Evolutionary conservation across 2,888 invertebrate genomes (phyloP).

Genomic region (Torymus auratus): DNA sequence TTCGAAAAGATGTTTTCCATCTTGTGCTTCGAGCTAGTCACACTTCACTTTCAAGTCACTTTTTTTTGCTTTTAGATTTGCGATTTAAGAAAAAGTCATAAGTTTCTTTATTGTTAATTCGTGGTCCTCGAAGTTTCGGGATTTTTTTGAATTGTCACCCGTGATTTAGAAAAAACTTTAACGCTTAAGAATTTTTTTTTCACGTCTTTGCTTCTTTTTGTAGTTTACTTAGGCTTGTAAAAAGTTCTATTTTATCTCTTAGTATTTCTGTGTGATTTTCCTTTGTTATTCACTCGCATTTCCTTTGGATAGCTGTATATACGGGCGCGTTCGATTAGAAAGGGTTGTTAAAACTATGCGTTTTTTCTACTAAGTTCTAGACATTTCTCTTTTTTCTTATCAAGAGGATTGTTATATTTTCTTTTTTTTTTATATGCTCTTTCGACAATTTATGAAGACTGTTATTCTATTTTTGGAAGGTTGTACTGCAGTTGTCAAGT

Average conservation of each 20-base stretch:
- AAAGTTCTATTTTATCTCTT: constrained; percentile 28
- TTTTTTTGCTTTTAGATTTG: constrained; percentile 21
- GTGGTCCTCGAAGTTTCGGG: constrained; percentile 70
- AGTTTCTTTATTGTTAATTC: constrained; percentile 59
- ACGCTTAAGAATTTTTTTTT: constrained; percentile 34
- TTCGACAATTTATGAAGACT: constrained; percentile 5
- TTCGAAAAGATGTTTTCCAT: constrained; percentile 25
- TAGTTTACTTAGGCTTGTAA: constrained; percentile 15
- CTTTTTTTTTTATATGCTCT: not conserved
- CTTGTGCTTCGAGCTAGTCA: not conserved
- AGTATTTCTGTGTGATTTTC: not conserved
- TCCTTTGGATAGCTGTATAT: not conserved
- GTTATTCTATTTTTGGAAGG: constrained; percentile 12
- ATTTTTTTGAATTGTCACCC: constrained; percentile 29
- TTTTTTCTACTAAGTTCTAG: constrained; percentile 6
- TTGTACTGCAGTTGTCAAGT: constrained; percentile 35
- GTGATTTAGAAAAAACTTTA: constrained; percentile 44
- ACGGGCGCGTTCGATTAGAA: not conserved
- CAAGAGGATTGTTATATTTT: constrained; percentile 2
- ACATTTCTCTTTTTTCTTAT: constrained; percentile 4
- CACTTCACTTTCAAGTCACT: constrained; percentile 36
- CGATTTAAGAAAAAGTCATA: constrained; percentile 40
- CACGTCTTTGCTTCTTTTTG: constrained; percentile 14
- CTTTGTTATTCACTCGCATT: not conserved
- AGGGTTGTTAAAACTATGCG: constrained; percentile 17